Evolutionary conservation across 2,888 invertebrate genomes (phyloP), one percentile per base, ranked within the genome.

Genomic region (Cheilosia impressa): DNA sequence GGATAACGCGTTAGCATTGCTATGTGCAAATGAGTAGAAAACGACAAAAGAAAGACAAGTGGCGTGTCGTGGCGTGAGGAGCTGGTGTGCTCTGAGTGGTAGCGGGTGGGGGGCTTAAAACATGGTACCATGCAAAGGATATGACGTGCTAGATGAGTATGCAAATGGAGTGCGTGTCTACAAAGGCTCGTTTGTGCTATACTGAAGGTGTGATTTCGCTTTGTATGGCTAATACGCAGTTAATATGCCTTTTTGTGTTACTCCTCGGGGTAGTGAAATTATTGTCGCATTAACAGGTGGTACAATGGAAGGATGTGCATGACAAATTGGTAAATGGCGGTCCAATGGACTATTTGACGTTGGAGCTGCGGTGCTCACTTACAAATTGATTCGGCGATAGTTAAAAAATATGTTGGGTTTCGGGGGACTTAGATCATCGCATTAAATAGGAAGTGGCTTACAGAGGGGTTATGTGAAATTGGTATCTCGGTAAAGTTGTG

Each of bases 281-380:
- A 78, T 71, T 78, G 55, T 71, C 78, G 50, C 69, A 78, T 78
- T 78, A 71, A 63, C 78, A 78, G 63, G 63, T 71, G 69, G 38
- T 41, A 78, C 15, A 24, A 50, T 22, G 52, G 13, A 50, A 7
- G 31, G 19, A 27, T 47, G 34, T 52, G 13, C 13, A 15, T 47
- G 47, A 22, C 9, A 27, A 41, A 62, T 43, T 47, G 47, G 19
- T 15, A 27, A 41, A 62, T 19, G 62, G 17, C 3, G 0, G n/a
- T 5, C 9, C 45, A n/a, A 43, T 10, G n/a, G 7, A 41, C 27
- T 15, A 27, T 41, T n/a, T 45, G 52, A 53, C 43, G 43, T 34
- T 52, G n/a, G 38, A 13, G 38, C 38, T 38, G 38, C 13, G 4
- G 7, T 3, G 4, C 4, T 38, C 38, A 38, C 13, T 38, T 38